Conservation (phyloP, 2,888 invertebrate genomes). For the Pimpla rufipes region DNA sequence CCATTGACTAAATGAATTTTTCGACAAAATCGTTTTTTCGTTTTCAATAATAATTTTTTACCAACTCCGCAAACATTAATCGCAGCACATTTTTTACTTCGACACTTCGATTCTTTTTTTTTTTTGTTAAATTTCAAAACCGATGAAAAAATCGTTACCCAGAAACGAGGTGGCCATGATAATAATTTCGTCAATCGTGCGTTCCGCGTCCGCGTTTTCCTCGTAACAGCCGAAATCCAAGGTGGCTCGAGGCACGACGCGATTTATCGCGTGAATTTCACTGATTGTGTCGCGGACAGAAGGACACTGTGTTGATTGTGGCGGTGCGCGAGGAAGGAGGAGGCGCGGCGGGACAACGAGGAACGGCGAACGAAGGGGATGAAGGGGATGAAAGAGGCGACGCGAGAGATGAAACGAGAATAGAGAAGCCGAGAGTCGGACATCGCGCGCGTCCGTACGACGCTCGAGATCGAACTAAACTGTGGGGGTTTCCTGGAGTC, state of each 20-base stretch:
- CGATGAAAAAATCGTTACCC: slow-evolving; percentile 19
- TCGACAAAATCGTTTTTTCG: neutral
- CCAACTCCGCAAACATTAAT: no score
- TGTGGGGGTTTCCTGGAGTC: slow-evolving; percentile 81
- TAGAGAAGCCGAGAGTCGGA: slow-evolving; percentile 42
- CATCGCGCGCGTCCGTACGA: slow-evolving; percentile 69
- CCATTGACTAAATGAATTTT: no score
- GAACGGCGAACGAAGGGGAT: slow-evolving; percentile 4
- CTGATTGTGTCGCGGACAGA: slow-evolving; percentile 13
- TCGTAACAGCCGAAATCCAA: slow-evolving; percentile 7
- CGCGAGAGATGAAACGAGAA: slow-evolving; percentile 45
- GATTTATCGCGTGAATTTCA: slow-evolving; percentile 17
- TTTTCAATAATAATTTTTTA: neutral
- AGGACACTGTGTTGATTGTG: slow-evolving; percentile 24
- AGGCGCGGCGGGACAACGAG: neutral
- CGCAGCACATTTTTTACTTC: neutral
- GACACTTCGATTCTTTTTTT: neutral
- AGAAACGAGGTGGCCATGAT: slow-evolving; percentile 44
- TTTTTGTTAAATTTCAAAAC: neutral
- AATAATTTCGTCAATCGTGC: slow-evolving; percentile 5
- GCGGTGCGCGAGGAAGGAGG: neutral
- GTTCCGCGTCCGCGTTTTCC: neutral
- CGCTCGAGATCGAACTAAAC: slow-evolving; percentile 80
- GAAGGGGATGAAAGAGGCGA: slow-evolving; percentile 47
- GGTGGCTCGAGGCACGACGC: neutral